phyloP scores from a whole-genome alignment of 2,888 invertebrate genomes.

The Onchidella celtica region DNA sequence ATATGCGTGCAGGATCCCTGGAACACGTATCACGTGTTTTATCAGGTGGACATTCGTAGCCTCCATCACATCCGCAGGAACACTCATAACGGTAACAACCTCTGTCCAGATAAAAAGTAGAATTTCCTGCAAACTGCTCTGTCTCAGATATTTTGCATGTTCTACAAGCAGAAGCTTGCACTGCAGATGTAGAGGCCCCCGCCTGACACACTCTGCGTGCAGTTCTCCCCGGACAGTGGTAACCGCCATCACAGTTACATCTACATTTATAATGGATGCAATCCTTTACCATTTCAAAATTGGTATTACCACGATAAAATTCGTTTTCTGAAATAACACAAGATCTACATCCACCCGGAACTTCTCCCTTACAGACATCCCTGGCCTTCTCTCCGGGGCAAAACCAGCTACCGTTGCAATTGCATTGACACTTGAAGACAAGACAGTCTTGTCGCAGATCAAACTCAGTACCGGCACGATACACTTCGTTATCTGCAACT shows the following conservation, averaged over 20 bases:
- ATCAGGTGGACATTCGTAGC: conserved; percentile 69
- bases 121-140: conserved; percentile 58
- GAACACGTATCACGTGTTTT: conserved; percentile 61
- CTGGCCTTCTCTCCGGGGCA: conserved; percentile 67
- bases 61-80: conserved; percentile 70
- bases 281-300: conserved; percentile 66
- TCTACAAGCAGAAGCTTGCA: conserved; percentile 31
- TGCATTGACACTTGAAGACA: conserved; percentile 67
- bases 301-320: conserved; percentile 61
- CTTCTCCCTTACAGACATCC: conserved; percentile 58
- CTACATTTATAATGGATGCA: conserved; percentile 69
- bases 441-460: conserved; percentile 66
- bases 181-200: not conserved
- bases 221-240: conserved; percentile 66
- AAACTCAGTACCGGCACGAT: conserved; percentile 64
- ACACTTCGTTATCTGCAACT: conserved; percentile 56
- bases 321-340: conserved; percentile 61
- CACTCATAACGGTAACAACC: conserved; percentile 69
- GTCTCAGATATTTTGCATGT: conserved; percentile 50
- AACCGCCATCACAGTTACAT: conserved; percentile 71
- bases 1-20: not conserved
- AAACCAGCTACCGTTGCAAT: conserved; percentile 72
- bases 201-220: conserved; percentile 59
- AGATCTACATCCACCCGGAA: conserved; percentile 58
- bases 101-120: conserved; percentile 62